Evolutionary conservation across 2,888 invertebrate species (phyloP), one percentile per base, ranked within the genome.

Genomic region (Prosopocoilus inquinatus): DNA sequence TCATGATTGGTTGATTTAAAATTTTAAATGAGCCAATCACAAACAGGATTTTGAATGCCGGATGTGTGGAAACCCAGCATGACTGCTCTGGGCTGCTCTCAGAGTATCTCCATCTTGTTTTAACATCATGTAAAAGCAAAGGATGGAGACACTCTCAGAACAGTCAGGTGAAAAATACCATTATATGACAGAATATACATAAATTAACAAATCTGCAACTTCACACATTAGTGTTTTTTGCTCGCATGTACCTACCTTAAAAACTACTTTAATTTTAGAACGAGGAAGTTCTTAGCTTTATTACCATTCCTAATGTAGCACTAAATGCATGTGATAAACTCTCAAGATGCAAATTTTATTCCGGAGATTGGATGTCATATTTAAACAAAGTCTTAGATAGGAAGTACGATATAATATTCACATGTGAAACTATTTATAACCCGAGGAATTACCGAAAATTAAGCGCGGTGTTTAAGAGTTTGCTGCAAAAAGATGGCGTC

Each of bases 381-480:
- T 55, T 64, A 12, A 68, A 76, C 13, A 62, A 78, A 41, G 15
- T 28, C 3, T 59, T 75, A 45, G 64, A 75, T 50, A 68, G 70
- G 54, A 85, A 84, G 64, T 97, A 87, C 80, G 94, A 97, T 74
- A 70, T 87, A 3, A 95, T 97, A 67, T 79, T 97, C 11, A 91
- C 95, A 5, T 91, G 94, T 11, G 97, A 97, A 79, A 97, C 97
- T 0, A 96, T 97, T 71, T 94, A 94, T 69, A 95, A 94, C 78
- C 78, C 84, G 38, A 78, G 81, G 1, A 93, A 91, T 77, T 90
- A 96, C 71, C 69, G 76, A 16, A 94, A 94, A 72, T 78, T 98
- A 0, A 80, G 89, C 50, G 71, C 82, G 41, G 76, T 92, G 15
- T 87, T 95, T 67, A 78, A 82, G 67, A 75, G 79, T 41, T 81